These are phyloP conservation scores for Cephus pygmeus DNA, from an alignment of 2,888 invertebrate species.

Conservation along the genomic window DNA sequence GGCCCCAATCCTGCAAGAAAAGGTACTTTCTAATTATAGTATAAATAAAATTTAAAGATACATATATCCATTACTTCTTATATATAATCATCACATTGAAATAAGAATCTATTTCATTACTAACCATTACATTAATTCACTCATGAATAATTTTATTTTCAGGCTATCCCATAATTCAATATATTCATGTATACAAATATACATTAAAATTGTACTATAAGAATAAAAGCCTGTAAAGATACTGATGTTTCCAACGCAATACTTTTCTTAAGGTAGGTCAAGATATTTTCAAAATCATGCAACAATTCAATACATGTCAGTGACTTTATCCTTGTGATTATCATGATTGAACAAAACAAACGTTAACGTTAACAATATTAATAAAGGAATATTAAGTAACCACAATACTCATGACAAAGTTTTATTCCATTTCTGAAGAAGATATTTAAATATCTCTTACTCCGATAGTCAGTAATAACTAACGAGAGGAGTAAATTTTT, in stretches of 20 bases:
- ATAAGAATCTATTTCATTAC: not conserved
- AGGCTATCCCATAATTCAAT: not conserved
- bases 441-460: not conserved
- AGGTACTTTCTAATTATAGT: not conserved
- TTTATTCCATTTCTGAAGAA: not conserved
- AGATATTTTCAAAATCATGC: not conserved
- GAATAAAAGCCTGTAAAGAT: not conserved
- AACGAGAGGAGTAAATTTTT: not conserved
- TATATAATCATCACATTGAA: not conserved
- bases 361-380: not conserved
- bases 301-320: not conserved
- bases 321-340: not conserved
- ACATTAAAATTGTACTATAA: not conserved
- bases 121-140: too few species aligned
- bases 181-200: not conserved
- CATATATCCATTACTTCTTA: not conserved
- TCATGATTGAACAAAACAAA: not conserved
- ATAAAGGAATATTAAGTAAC: not conserved
- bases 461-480: not conserved
- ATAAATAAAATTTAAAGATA: not conserved
- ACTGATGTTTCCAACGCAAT: not conserved
- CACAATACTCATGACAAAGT: not conserved
- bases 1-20: constrained; percentile 78
- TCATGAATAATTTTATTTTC: not conserved
- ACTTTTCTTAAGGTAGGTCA: not conserved